These are phyloP conservation scores for Liolophura sinensis DNA, from an alignment of 1,140 invertebrate genomes.

Conservation along the genomic window DNA sequence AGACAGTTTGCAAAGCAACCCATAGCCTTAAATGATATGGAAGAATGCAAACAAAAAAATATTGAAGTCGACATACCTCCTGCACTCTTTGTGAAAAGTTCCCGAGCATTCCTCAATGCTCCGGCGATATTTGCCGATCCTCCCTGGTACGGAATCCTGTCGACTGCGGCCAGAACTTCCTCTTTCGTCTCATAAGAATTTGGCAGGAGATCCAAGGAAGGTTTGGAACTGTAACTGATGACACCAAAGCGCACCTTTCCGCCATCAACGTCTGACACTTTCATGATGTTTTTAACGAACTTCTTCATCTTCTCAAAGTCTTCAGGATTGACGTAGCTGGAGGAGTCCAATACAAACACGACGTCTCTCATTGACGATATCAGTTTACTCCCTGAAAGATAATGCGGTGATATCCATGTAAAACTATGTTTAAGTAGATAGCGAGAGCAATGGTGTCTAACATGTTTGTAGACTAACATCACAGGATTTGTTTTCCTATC, in stretches of 20 bases:
- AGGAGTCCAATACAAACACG: slow-evolving; percentile 11
- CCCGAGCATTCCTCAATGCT: slow-evolving; percentile 25
- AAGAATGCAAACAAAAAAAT: too few relatives aligned
- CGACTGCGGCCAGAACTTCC: slow-evolving; percentile 15
- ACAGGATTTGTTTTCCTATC: too few relatives aligned
- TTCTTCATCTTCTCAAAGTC: slow-evolving; percentile 12
- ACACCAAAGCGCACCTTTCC: slow-evolving; percentile 28
- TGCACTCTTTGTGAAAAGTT: slow-evolving; percentile 36
- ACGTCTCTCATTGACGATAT: slow-evolving; percentile 5
- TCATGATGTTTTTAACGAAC: slow-evolving; percentile 12
- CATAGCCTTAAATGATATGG: too few relatives aligned
- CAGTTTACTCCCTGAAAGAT: neutral
- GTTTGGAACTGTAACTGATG: slow-evolving; percentile 22
- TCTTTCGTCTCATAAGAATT: slow-evolving; percentile 16
- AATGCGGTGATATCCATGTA: too few relatives aligned
- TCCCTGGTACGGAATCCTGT: slow-evolving; percentile 14
- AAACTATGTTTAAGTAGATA: too few relatives aligned
- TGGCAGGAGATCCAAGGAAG: slow-evolving; percentile 24
- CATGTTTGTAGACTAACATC: too few relatives aligned
- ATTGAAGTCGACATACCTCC: slow-evolving; percentile 7
- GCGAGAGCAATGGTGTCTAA: too few relatives aligned
- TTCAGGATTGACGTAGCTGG: slow-evolving; percentile 4
- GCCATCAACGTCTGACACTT: slow-evolving; percentile 12
- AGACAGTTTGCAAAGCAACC: too few relatives aligned
- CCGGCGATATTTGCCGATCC: slow-evolving; percentile 22